These are phyloP conservation scores for Sarcophaga carnaria DNA, from an alignment of 2,888 invertebrate genomes.

Conservation along the genomic window DNA sequence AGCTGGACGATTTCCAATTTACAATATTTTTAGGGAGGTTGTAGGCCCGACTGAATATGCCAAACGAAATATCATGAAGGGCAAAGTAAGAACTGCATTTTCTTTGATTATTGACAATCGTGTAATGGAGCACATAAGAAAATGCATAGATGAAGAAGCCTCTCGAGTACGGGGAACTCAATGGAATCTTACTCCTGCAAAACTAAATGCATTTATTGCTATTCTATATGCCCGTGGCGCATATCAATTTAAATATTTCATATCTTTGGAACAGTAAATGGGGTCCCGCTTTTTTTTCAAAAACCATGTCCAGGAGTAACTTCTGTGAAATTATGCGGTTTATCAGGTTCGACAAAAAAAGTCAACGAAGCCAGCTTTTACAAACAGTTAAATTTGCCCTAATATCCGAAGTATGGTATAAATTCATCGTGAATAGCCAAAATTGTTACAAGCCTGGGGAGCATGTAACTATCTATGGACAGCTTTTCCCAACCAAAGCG, in stretches of 20 bases:
- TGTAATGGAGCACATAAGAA: not conserved
- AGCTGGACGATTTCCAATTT: no score
- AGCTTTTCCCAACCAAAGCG: conserved; percentile 16
- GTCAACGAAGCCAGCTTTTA: not conserved
- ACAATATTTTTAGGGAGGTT: no score
- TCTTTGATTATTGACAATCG: not conserved
- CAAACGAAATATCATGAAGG: not conserved
- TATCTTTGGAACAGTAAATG: not conserved
- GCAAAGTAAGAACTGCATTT: not conserved
- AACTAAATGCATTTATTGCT: not conserved
- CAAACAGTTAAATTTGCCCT: conserved; percentile 40
- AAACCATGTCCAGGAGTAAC: not conserved
- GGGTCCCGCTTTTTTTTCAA: not conserved
- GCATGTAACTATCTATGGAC: conserved; percentile 31
- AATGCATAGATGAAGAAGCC: not conserved
- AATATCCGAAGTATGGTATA: conserved; percentile 4
- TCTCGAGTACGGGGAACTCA: not conserved
- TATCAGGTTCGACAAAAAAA: conserved; percentile 28
- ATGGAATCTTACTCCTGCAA: not conserved
- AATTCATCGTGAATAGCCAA: conserved; percentile 36
- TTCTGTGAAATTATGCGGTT: not conserved
- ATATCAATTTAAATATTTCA: not conserved
- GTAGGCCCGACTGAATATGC: not conserved
- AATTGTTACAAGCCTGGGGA: conserved; percentile 7
- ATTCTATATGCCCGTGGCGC: not conserved